Evolutionary conservation across 2,888 invertebrate species (phyloP).

Genomic region (Incurvaria masculella): DNA sequence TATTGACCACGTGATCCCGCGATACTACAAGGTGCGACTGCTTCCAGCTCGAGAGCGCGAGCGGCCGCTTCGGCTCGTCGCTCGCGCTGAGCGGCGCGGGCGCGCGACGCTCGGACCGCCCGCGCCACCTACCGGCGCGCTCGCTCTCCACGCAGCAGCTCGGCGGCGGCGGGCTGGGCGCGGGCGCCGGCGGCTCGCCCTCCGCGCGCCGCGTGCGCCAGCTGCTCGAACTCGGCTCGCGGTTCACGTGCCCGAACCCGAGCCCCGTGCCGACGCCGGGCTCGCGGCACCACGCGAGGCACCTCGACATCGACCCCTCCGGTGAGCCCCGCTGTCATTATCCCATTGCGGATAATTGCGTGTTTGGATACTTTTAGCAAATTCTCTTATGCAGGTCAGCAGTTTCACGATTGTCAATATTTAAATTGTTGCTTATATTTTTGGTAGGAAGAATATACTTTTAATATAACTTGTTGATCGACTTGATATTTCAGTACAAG

Average conservation of each 20-base stretch:
- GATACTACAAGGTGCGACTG: no score
- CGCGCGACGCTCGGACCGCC: constrained; percentile 53
- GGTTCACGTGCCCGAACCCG: constrained; percentile 60
- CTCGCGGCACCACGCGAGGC: constrained; percentile 72
- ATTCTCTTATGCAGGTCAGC: neutral
- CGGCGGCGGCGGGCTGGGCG: constrained; percentile 22
- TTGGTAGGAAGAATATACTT: no score
- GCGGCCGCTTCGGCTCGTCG: constrained; percentile 61
- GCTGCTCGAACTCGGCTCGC: constrained; percentile 66
- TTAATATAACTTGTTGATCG: no score
- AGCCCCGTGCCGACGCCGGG: constrained; percentile 77
- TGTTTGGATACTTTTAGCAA: constrained; percentile 2
- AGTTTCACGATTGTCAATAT: no score
- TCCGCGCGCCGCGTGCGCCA: constrained; percentile 80
- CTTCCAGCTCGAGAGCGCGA: constrained; percentile 45
- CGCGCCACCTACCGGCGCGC: constrained; percentile 65
- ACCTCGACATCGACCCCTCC: constrained; percentile 86
- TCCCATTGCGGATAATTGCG: no score
- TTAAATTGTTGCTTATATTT: no score
- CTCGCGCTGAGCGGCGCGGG: constrained; percentile 38
- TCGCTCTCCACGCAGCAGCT: constrained; percentile 74
- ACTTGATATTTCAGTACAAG: no score
- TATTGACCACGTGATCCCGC: no score
- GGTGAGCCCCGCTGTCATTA: constrained; percentile 44
- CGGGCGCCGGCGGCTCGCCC: constrained; percentile 59